Evolutionary conservation across 2,888 invertebrate genomes (phyloP), one percentile per base, ranked within the genome.

Genomic region (Myathropa florea): DNA sequence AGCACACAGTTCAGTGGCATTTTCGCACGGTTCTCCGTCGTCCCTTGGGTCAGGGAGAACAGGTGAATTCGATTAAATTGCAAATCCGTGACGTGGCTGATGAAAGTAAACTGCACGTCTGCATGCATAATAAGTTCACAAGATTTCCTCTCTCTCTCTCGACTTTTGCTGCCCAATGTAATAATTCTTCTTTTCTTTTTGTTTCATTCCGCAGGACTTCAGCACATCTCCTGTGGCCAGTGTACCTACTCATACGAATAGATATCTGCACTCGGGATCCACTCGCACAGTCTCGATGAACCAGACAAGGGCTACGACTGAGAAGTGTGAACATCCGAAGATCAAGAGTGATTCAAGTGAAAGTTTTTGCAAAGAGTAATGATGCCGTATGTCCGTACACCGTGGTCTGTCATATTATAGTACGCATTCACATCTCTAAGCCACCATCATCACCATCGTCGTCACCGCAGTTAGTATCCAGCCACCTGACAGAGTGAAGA

Each of bases 351-450:
- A n/a, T 21, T 53, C 24, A 55, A 59, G 24, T 53, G n/a, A 36
- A 0, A 9, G 24, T 55, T 14, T 12, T 18, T 24, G 9, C 23
- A 18, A 59, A 77, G 36, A 64, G 76, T 64, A 70, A 85, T 82
- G 77, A 82, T 81, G 85, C 61, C 84, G 78, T 64, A 55, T n/a
- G n/a, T n/a, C n/a, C n/a, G n/a, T 61, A 64, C 24, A 70, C 23
- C 59, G 36, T 71, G 85, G 77, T 53, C 59, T 59, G 57, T 55
- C 46, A 55, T 26, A 10, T 85, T 72, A 78, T 85, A 85, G 82
- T 82, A 73, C 60, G 53, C 63, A 60, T 2, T 55, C 33, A 59
- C 12, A 18, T 36, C 24, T 21, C 65, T 36, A 36, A 14, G 33
- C 24, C 26, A 46, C 9, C 53, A 33, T 21, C 72, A 61, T 36